A percentile compares a stretch with the other conserved stretches of the same genome.
Evolutionary conservation across 2,888 invertebrate genomes (phyloP).

Genomic region (Allygus modestus): DNA sequence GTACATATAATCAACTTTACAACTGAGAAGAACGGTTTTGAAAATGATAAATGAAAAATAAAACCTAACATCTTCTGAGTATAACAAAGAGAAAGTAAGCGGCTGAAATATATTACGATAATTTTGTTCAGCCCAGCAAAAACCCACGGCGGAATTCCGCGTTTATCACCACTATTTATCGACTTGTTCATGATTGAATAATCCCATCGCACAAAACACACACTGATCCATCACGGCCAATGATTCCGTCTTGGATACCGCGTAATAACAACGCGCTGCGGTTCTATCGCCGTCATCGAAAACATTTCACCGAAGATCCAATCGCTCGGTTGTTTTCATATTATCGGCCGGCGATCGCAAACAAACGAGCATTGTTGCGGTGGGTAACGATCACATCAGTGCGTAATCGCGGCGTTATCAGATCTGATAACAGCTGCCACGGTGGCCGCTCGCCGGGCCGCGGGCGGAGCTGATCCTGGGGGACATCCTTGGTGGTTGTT

Average conservation of each 20-base stretch:
- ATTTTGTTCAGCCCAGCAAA: too few species aligned
- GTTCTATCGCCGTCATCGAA: slow-evolving; percentile 15
- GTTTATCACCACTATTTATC: slow-evolving; percentile 6
- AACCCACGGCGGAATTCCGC: background rate
- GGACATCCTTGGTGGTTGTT: background rate
- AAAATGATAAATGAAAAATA: too few species aligned
- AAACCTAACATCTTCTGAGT: too few species aligned
- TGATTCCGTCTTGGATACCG: slow-evolving; percentile 34
- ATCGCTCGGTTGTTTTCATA: slow-evolving; percentile 32
- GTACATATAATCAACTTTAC: too few species aligned
- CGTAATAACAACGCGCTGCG: slow-evolving; percentile 45
- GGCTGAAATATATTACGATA: too few species aligned
- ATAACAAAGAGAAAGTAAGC: too few species aligned
- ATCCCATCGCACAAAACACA: slow-evolving; percentile 49
- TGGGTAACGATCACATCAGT: slow-evolving; percentile 8
- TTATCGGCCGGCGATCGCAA: slow-evolving; percentile 29
- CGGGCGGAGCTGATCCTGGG: background rate
- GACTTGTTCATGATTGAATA: slow-evolving; percentile 42
- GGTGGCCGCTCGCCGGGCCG: background rate
- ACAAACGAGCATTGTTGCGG: slow-evolving; percentile 45
- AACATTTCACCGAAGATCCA: slow-evolving; percentile 24
- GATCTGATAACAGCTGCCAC: background rate
- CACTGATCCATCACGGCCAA: slow-evolving; percentile 38
- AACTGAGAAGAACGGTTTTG: too few species aligned
- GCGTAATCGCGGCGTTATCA: slow-evolving; percentile 28